Evolutionary conservation across 2,888 invertebrate species (phyloP).

Genomic region (Anthophora plumipes): DNA sequence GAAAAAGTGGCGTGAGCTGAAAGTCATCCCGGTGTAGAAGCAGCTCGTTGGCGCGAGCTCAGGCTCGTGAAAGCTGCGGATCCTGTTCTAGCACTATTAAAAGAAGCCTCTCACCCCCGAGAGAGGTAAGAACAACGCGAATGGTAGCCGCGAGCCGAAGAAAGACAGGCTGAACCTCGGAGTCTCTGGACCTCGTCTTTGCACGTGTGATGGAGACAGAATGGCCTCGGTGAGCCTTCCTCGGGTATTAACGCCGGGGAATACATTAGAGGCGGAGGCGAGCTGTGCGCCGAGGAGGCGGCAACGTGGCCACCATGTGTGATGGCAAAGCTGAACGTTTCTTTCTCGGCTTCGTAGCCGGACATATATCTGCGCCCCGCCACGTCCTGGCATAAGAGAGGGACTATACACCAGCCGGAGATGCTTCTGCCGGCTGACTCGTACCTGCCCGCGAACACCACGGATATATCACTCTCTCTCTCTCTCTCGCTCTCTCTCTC

Average conservation of each 20-base stretch:
- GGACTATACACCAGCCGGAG: slow-evolving; percentile 41
- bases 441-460: slow-evolving; percentile 39
- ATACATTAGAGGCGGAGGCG: slow-evolving; percentile 78
- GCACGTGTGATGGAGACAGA: slow-evolving; percentile 77
- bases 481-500: background rate
- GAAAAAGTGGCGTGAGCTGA: slow-evolving; percentile 55
- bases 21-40: slow-evolving; percentile 55
- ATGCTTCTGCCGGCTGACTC: slow-evolving; percentile 44
- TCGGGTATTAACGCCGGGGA: slow-evolving; percentile 78
- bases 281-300: slow-evolving; percentile 73
- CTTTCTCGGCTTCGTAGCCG: slow-evolving; percentile 74
- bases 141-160: slow-evolving; percentile 7
- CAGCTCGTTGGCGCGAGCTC: background rate
- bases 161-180: slow-evolving; percentile 17
- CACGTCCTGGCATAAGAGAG: slow-evolving; percentile 56
- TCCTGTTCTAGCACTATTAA: slow-evolving; percentile 67
- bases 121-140: slow-evolving; percentile 47
- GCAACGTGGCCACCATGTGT: slow-evolving; percentile 83
- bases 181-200: slow-evolving; percentile 67
- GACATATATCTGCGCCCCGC: slow-evolving; percentile 61
- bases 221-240: slow-evolving; percentile 70
- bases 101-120: slow-evolving; percentile 60
- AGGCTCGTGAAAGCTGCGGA: slow-evolving; percentile 48
- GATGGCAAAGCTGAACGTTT: slow-evolving; percentile 73
- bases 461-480: background rate